phyloP scores from a whole-genome alignment of 2,797 vertebrate genomes.

The Peromyscus attwateri region DNA sequence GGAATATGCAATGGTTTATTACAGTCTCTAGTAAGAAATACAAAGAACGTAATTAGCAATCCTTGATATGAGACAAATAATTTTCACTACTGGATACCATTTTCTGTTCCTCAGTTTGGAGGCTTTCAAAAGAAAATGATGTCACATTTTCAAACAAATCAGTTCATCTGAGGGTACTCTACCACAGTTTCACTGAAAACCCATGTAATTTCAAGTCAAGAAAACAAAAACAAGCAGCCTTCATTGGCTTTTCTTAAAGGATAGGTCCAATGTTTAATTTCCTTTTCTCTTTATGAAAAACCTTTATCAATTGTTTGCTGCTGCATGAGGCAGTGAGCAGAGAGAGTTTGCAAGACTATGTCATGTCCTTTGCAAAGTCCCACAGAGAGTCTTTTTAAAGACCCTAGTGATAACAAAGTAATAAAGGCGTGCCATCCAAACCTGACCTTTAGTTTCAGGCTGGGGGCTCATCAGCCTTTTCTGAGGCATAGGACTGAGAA shows the following conservation, averaged over 20 bases:
- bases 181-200: constrained; percentile 65
- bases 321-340: neutral
- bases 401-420: constrained; percentile 16
- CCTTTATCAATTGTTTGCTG: constrained; percentile 41
- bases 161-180: constrained; percentile 62
- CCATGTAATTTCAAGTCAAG: constrained; percentile 69
- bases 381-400: constrained; percentile 51
- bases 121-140: constrained; percentile 61
- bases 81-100: constrained; percentile 61
- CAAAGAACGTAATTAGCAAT: constrained; percentile 47
- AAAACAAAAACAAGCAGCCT: constrained; percentile 66
- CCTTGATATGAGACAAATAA: constrained; percentile 44
- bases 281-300: constrained; percentile 33
- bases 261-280: constrained; percentile 68
- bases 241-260: constrained; percentile 51
- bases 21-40: constrained; percentile 21
- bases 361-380: constrained; percentile 60
- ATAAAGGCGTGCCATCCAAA: constrained; percentile 47
- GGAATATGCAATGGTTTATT: constrained; percentile 10
- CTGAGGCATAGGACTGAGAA: neutral
- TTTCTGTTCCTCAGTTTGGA: constrained; percentile 68
- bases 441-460: constrained; percentile 63
- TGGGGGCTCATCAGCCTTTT: constrained; percentile 34
- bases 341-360: constrained; percentile 34
- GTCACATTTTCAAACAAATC: constrained; percentile 70